Evolutionary conservation across 2,888 invertebrate species (phyloP), one percentile per base, ranked within the genome.

Genomic region (Limnephilus rhombicus): DNA sequence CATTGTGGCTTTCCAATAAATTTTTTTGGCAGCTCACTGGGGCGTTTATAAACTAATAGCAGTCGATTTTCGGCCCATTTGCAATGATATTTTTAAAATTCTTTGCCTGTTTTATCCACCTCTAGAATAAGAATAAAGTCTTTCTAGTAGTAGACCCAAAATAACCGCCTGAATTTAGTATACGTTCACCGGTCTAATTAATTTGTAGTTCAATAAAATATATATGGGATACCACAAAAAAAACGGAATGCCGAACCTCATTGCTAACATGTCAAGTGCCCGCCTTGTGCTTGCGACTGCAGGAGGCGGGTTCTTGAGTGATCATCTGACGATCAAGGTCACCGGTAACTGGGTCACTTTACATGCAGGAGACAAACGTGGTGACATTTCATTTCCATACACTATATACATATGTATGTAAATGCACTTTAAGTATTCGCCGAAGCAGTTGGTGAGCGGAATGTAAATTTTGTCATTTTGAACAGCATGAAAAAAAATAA

Each of bases 321-420:
- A n/a, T 86, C 37, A 41, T 29, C 86, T 45, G 86, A 86, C 49
- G 49, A 45, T 86, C 86, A 86, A 86, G 86, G 86, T 86, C 86
- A 29, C 4, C 45, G n/a, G 45, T 37, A 86, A 86, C 86, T 86
- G 86, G 86, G 86, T 86, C 49, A 86, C 49, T 86, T 86, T 45
- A 86, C 37, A 86, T 86, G 86, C 86, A 45, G 86, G 45, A 41
- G 49, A 45, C 86, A 68, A 68, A 68, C 68, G n/a, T 29, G 41
- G 86, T 29, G 49, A 86, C 86, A 86, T 86, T 85, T 85, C 37
- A 85, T 85, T 68, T 68, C 68, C 24, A 68, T n/a, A n/a, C 24
- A n/a, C n/a, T 68, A 68, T 9, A 68, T 68, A 68, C 68, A n/a
- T n/a, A 68, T 68, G 24, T 24, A 68, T 68, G 68, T 68, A 53